Base-by-base conservation (phyloP, 2,113 vertebrate species). In the Rhinoptilus africanus region DNA sequence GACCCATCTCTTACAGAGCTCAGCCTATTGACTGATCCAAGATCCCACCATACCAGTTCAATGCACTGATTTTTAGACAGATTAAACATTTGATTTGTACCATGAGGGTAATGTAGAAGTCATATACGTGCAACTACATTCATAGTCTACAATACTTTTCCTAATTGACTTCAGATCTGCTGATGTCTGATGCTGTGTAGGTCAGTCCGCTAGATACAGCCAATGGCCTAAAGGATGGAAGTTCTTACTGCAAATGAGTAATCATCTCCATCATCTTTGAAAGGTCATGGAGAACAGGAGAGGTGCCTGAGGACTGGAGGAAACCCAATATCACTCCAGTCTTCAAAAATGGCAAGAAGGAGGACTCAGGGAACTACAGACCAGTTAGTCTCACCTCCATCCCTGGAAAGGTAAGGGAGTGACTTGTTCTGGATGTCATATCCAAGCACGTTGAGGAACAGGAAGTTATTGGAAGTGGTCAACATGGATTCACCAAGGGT, bases 161-260 rank as follows among this genome's bases (percentile, higher is more conserved):
- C 53, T 88, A 71, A 85, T 0, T 57, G 7, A 92, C 47, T 85
- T 88, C 24, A 12, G 63, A 56, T 62, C 14, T 80, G 32, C 37
- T 54, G 14, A 89, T 80, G n/a, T 37, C 50, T 0, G 1, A 8
- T 47, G 41, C 19, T 80, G 45, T 73, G 67, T 56, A 41, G 9
- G 27, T 84, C 53, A 92, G 28, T 9, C 45, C 63, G 26, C 26
- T 37, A 13, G 34, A 68, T 35, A 85, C 1, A 63, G 45, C 8
- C 0, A 0, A 57, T 2, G 5, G 32, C 41, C 32, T 45, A 20
- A 77, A 64, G 12, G 18, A 76, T 1, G 2, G 39, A 64, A 79
- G 37, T 64, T 78, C 34, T 78, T 60, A 57, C 8, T 64, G 47
- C 18, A 27, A 27, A 41, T 30, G 14, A 80, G 71, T 51, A 18